Percentiles rank a stretch among this genome's conserved stretches.
These are phyloP conservation scores for Coryphaenoides rupestris DNA, from an alignment of 2,113 vertebrate species.

Conservation along the genomic window DNA sequence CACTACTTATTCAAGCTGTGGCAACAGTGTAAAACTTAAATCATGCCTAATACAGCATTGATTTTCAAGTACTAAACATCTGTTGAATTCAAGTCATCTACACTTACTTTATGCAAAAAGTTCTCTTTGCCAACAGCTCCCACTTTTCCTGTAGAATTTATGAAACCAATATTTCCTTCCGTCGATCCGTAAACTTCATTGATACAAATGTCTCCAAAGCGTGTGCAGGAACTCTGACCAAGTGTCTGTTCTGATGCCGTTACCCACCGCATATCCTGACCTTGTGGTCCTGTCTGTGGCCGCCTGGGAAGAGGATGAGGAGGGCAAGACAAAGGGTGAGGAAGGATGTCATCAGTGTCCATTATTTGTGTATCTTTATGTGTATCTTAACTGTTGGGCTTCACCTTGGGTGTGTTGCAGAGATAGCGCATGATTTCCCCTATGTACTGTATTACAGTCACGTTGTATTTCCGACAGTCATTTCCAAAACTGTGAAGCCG, in stretches of 20 bases:
- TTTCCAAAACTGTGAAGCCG: constrained; percentile 86
- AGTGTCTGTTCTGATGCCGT: constrained; percentile 76
- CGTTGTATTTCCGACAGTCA: constrained; percentile 83
- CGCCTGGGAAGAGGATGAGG: constrained; percentile 52
- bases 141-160: constrained; percentile 76
- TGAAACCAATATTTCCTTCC: constrained; percentile 74
- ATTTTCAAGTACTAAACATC: background rate
- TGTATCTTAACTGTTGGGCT: background rate
- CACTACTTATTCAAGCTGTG: too few relatives aligned
- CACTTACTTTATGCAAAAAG: constrained; percentile 69
- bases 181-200: constrained; percentile 81
- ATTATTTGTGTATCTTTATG: background rate
- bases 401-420: constrained; percentile 79
- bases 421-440: constrained; percentile 84
- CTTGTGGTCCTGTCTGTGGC: constrained; percentile 69
- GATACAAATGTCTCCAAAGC: constrained; percentile 77
- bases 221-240: constrained; percentile 78
- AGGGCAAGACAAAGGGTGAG: constrained; percentile 4
- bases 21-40: background rate
- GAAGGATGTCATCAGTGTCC: background rate
- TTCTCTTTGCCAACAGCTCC: constrained; percentile 77
- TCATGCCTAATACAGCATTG: background rate
- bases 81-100: background rate
- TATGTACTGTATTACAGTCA: constrained; percentile 83
- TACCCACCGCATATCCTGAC: constrained; percentile 80